Evolutionary conservation across 1,140 invertebrate species (phyloP), one percentile per base, ranked within the genome.

Genomic region (Leptonema lineaticorne): DNA sequence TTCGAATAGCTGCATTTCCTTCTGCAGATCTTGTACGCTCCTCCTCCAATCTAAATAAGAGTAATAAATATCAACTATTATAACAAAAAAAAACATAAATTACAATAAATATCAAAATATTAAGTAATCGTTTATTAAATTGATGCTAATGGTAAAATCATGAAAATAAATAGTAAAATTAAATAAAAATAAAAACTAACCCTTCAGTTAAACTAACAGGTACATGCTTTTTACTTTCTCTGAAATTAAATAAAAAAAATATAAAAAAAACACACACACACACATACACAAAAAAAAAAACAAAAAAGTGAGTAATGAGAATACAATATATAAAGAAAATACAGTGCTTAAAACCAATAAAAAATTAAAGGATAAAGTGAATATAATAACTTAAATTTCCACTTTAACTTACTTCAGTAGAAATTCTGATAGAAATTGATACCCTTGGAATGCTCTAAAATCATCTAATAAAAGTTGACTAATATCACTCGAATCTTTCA

Each of bases 401-500:
- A n/a, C n/a, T 26, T n/a, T n/a, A n/a, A 81, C 84, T 86, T 84
- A 97, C 94, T 93, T 96, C 65, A 98, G 82, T 69, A 98, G 84
- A 82, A 98, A 97, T 77, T 98, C 95, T 27, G 92, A 93, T 59
- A 99, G 84, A 79, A 97, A 97, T 53, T 90, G 84, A 82, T 98
- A 99, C 71, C 97, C 97, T 77, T 98, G 93, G 75, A 92, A 94
- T 65, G 91, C 87, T 69, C 92, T 87, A 83, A 99, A 99, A 81
- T 99, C 97, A 79, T 99, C 97, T 70, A 99, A 79, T 69, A 99
- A 84, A 72, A 90, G 89, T 81, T 96, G 94, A 67, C 95, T 96
- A 60, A 97, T 91, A 79, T 97, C 95, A 81, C 95, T 95, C n/a
- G 96, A 98, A 78, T 98, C 96, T 84, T 98, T 98, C 57, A 99